A percentile compares a stretch with the other conserved stretches of the same genome.
phyloP scores from a whole-genome alignment of 2,113 vertebrate genomes.

The Python bivittatus region DNA sequence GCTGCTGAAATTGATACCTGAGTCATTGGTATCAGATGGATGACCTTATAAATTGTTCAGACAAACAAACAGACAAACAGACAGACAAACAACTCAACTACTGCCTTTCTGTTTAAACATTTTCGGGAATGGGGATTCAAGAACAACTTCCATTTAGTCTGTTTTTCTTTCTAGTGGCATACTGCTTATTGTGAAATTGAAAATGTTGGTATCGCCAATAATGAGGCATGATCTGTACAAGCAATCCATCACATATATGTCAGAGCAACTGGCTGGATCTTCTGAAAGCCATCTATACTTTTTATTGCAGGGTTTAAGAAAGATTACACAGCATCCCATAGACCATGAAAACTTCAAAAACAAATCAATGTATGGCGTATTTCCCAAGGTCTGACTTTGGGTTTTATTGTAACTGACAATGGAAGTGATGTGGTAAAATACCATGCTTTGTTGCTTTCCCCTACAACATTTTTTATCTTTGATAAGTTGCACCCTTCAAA shows the following conservation, averaged over 20 bases:
- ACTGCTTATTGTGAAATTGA: not conserved
- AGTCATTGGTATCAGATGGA: not conserved
- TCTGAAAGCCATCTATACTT: conserved; percentile 64
- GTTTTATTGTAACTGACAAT: conserved; percentile 50
- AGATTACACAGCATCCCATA: conserved; percentile 55
- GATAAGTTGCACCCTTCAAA: conserved; percentile 17
- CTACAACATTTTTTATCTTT: not conserved
- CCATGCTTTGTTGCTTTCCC: conserved; percentile 16
- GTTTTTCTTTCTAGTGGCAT: conserved; percentile 5
- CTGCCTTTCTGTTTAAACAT: not conserved
- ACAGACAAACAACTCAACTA: not conserved
- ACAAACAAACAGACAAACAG: not conserved
- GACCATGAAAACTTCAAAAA: conserved; percentile 39
- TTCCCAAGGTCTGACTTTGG: conserved; percentile 53
- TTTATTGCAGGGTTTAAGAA: conserved; percentile 59
- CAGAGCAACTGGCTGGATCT: conserved; percentile 30
- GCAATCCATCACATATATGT: conserved; percentile 19
- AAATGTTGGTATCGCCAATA: conserved; percentile 3
- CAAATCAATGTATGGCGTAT: conserved; percentile 50
- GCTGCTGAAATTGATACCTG: not conserved
- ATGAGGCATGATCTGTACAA: not conserved
- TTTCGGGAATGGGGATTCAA: not conserved
- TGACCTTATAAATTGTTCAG: not conserved
- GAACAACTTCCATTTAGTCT: not conserved
- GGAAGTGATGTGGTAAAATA: not conserved